phyloP scores from a whole-genome alignment of 1,140 invertebrate species.

The Meloidogyne chitwoodi region DNA sequence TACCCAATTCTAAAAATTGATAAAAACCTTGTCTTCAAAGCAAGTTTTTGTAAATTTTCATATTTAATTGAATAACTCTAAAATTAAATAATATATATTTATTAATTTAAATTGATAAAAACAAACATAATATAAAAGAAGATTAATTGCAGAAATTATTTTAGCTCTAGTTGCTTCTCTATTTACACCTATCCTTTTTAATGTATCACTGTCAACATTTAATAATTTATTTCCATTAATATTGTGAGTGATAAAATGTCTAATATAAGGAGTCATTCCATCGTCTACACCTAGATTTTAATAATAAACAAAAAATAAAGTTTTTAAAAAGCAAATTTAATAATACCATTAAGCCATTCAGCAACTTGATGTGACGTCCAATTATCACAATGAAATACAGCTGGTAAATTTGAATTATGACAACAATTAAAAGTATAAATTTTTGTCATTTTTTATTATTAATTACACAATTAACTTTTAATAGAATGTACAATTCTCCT shows the following conservation, averaged over 20 bases:
- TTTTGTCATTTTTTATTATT: background rate
- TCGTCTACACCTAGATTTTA: slow-evolving; percentile 37
- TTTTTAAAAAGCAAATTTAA: background rate
- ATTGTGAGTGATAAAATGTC: slow-evolving; percentile 17
- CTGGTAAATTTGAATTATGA: background rate
- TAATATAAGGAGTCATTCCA: slow-evolving; percentile 12
- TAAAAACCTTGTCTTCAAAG: slow-evolving; percentile 19
- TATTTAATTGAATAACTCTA: slow-evolving; percentile 32
- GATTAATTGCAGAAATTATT: slow-evolving; percentile 26
- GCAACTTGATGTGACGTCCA: slow-evolving; percentile 22
- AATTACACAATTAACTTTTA: background rate
- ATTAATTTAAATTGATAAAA: background rate
- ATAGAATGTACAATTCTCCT: background rate
- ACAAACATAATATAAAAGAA: slow-evolving; percentile 36
- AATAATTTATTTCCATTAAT: slow-evolving; percentile 22
- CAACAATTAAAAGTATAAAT: background rate
- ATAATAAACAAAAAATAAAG: background rate
- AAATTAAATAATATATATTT: slow-evolving; percentile 5
- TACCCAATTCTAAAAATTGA: background rate
- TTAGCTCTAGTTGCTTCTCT: slow-evolving; percentile 28
- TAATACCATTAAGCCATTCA: slow-evolving; percentile 33
- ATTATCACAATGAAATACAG: slow-evolving; percentile 22
- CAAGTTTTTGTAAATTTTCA: slow-evolving; percentile 38
- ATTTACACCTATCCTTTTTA: slow-evolving; percentile 29
- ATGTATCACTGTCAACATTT: slow-evolving; percentile 22